Evolutionary conservation across 2,888 invertebrate genomes (phyloP), one percentile per base, ranked within the genome.

Genomic region (Embidobia sp.): DNA sequence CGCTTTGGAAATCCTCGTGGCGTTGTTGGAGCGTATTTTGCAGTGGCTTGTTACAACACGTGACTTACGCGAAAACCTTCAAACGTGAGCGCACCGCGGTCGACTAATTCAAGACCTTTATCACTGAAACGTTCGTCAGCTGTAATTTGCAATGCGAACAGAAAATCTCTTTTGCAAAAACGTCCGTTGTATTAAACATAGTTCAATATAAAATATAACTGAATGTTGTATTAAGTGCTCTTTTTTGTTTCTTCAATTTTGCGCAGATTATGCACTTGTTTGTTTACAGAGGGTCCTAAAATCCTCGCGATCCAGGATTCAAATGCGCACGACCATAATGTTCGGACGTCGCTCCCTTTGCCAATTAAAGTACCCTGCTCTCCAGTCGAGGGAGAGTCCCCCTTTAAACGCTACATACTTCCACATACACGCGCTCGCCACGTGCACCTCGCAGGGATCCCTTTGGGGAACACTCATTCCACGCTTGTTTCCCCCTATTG

Each of bases 371-470:
- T 27, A 27, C 19, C 66, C 46, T 59, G 8, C 59, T 55, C 59
- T 66, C 18, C n/a, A n/a, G 2, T 7, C 13, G 15, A 59, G 74
- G 74, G 55, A 31, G 13, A 44, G 40, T 42, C 59, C 55, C 73
- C 49, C 59, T 55, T 63, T 73, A 64, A 73, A 64, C 27, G 40
- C 72, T 46, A 57, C 64, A 73, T 73, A 67, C 35, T 67, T 67
- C 15, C 40, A 67, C 67, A 67, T 19, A 48, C 67, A 57, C 57
- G 19, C 49, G 22, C n/a, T 1, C 11, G 57, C 35, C 57, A 69
- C 69, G 69, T 59, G 57, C 40, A 29, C 40, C 22, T 7, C 22
- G 29, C 40, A 11, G n/a, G 18, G 49, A 22, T 42, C 57, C 37
- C 42, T 69, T 55, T 59, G 49, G 69, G 49, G 49, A 69, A 49